These are phyloP conservation scores for Zaprionus inermis DNA, from an alignment of 1,140 invertebrate species.

Conservation along the genomic window DNA sequence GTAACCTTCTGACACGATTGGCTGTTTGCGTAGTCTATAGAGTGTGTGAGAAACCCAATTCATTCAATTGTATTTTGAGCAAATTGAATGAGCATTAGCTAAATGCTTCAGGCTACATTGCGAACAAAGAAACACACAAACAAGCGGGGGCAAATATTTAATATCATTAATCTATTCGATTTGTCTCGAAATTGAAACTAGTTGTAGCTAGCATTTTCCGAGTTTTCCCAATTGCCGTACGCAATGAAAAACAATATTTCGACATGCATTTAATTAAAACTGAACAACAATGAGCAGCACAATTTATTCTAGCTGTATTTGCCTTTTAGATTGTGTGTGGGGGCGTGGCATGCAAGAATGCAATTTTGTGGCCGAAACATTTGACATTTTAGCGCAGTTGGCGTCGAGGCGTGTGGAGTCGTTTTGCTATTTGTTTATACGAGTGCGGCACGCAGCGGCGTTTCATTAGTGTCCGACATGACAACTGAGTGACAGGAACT, in stretches of 20 bases:
- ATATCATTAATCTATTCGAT: not conserved
- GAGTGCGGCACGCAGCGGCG: not conserved
- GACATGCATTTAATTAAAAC: slow-evolving; percentile 33
- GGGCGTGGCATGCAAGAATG: slow-evolving; percentile 19
- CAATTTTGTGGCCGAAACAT: slow-evolving; percentile 37
- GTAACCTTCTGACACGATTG: slow-evolving; percentile 33
- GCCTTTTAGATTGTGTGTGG: not conserved
- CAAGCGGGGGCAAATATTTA: not conserved
- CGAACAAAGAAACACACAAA: not conserved
- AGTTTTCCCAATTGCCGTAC: not conserved
- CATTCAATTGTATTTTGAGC: slow-evolving; percentile 13
- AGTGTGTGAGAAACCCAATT: not conserved
- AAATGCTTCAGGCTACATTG: slow-evolving; percentile 48
- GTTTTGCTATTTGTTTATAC: slow-evolving; percentile 17
- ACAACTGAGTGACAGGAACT: slow-evolving; percentile 12
- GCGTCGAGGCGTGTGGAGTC: not conserved
- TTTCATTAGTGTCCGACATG: slow-evolving; percentile 35
- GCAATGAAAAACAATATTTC: slow-evolving; percentile 15
- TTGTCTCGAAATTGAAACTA: slow-evolving; percentile 9
- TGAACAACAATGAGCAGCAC: slow-evolving; percentile 3
- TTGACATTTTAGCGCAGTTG: slow-evolving; percentile 9
- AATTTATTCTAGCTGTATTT: slow-evolving; percentile 9
- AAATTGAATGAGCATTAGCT: slow-evolving; percentile 47
- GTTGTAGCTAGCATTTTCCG: slow-evolving; percentile 6
- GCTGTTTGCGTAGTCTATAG: slow-evolving; percentile 12